Base-by-base conservation (phyloP, 2,888 invertebrate species). In the Campoletis raptor region DNA sequence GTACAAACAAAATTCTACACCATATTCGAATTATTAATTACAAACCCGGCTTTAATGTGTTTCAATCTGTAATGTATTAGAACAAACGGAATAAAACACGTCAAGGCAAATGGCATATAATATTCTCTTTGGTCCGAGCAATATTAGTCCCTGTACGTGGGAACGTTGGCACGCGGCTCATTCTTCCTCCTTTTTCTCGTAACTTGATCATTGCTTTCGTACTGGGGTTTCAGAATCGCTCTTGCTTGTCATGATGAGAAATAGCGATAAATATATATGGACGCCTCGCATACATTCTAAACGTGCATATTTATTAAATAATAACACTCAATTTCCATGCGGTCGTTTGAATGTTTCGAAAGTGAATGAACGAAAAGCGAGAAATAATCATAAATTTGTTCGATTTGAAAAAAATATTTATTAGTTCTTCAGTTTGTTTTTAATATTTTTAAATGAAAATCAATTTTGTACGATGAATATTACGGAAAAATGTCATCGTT, bases 131-230 rank as follows among this genome's bases (percentile, higher is more conserved):
- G 40, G 74, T 42, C 36, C 21, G 67, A 54, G 36, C 18, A 45
- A 80, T 80, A 80, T 80, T 64, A 64, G 80, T 52, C 85, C 83
- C 85, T 83, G 77, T 52, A 90, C 92, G 90, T 92, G 91, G 92
- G 91, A 92, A 92, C 90, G 85, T 81, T 77, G 91, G 85, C 92
- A 92, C 90, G 90, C 90, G 91, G 87, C 90, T 70, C 88, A 79
- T 45, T 72, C 66, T 66, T 40, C 70, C 79, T 52, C 9, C 54
- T 67, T 57, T 76, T 52, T 77, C 79, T 24, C 48, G 57, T 52
- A 74, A 77, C 52, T 83, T 74, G 81, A 73, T 78, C 78, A 57
- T 84, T 74, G 77, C 74, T 83, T 24, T 37, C 70, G 61, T 18
- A 36, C 54, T 69, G 52, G 79, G 69, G 40, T 48, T 72, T 57